Evolutionary conservation across 2,797 vertebrate genomes (phyloP).

Genomic region (Peromyscus melanophrys): DNA sequence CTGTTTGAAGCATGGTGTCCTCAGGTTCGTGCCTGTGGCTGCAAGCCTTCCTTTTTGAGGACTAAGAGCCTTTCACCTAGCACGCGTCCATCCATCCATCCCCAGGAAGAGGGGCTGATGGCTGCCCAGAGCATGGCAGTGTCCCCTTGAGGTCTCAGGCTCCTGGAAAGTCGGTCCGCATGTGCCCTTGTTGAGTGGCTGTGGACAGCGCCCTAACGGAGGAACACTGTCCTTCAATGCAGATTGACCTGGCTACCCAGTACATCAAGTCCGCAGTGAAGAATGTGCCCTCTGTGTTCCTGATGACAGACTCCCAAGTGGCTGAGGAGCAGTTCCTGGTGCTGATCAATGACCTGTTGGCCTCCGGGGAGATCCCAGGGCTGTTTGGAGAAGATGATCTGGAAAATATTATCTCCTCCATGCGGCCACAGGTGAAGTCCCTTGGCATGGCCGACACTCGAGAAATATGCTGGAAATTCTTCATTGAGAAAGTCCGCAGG

Average conservation of each 20-base stretch:
- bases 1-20: accelerated
- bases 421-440: conserved; percentile 90
- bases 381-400: conserved; percentile 90
- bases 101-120: accelerated
- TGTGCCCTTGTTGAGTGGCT: neutral
- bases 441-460: conserved; percentile 87
- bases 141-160: accelerated
- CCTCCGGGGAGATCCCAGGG: conserved; percentile 89
- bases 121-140: accelerated
- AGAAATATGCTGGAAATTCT: conserved; percentile 91
- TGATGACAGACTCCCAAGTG: conserved; percentile 92
- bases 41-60: neutral
- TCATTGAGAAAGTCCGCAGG: conserved; percentile 90
- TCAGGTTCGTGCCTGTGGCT: accelerated
- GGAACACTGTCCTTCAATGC: neutral
- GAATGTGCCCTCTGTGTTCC: conserved; percentile 89
- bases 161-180: accelerated
- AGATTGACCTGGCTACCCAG: conserved; percentile 90
- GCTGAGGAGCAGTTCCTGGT: conserved; percentile 91
- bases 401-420: conserved; percentile 88
- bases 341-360: conserved; percentile 91
- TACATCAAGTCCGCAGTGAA: conserved; percentile 90
- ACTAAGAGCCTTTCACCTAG: accelerated
- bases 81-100: accelerated
- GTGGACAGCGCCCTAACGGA: accelerated